Percentiles rank a stretch among this genome's conserved stretches.
phyloP scores from a whole-genome alignment of 2,888 invertebrate species.

The Drosophila colorata region DNA sequence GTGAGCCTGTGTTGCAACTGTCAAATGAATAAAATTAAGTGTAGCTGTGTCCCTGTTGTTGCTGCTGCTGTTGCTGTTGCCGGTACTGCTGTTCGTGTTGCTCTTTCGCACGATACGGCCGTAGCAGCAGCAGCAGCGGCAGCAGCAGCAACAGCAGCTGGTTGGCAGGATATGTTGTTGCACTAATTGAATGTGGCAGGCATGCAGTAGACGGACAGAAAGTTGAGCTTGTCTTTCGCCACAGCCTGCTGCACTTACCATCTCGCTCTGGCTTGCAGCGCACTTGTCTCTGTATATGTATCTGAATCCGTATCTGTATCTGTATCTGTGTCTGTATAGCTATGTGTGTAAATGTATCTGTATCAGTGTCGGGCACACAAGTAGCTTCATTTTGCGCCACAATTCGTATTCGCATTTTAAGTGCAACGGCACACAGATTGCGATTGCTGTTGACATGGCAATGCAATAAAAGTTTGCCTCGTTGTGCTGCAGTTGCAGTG shows the following conservation, averaged over 20 bases:
- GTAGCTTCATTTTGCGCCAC: constrained; percentile 80
- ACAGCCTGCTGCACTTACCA: constrained; percentile 35
- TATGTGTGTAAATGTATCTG: constrained; percentile 8
- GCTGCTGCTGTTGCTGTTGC: constrained; percentile 38
- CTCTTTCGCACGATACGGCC: constrained; percentile 27
- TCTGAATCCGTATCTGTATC: constrained; percentile 25
- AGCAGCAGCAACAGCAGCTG: constrained; percentile 60
- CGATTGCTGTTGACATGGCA: constrained; percentile 81
- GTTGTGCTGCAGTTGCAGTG: constrained; percentile 58
- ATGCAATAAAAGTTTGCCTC: constrained; percentile 79
- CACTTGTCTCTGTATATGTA: constrained; percentile 27
- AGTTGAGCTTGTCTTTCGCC: constrained; percentile 64
- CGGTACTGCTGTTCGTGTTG: constrained; percentile 34
- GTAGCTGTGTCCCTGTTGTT: constrained; percentile 68
- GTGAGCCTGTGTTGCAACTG: constrained; percentile 72
- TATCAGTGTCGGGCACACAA: constrained; percentile 67
- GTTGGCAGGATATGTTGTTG: constrained; percentile 81
- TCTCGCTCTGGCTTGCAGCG: constrained; percentile 35
- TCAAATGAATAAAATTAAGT: constrained; percentile 83
- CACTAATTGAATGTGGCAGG: constrained; percentile 82
- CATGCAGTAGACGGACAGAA: constrained; percentile 52
- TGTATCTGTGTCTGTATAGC: constrained; percentile 35
- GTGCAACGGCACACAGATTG: constrained; percentile 78
- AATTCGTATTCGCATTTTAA: constrained; percentile 78
- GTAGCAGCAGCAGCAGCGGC: constrained; percentile 28